Percentiles rank a stretch among this genome's conserved stretches.
Conservation (phyloP, 2,113 vertebrate species). For the Engystomops pustulosus region DNA sequence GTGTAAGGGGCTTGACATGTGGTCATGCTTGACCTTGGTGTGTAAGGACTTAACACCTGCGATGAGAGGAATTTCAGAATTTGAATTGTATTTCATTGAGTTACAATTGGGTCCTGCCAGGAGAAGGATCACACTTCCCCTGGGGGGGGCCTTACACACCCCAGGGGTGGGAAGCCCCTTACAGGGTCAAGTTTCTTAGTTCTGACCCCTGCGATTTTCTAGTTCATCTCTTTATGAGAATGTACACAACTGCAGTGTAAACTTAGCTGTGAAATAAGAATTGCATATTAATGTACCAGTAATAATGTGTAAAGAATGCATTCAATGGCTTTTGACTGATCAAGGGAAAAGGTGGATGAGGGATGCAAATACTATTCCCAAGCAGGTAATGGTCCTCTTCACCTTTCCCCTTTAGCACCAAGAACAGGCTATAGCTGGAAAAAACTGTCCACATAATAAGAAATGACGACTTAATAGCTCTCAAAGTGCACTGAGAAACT, state of each 20-base stretch:
- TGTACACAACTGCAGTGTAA: neutral
- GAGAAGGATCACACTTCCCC: too few species aligned
- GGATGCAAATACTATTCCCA: neutral
- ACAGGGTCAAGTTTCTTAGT: too few species aligned
- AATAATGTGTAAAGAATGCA: neutral
- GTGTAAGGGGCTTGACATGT: too few species aligned
- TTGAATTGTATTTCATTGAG: too few species aligned
- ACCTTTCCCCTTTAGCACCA: constrained; percentile 38
- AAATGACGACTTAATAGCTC: constrained; percentile 54
- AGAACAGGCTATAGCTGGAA: constrained; percentile 55
- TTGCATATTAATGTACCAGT: neutral
- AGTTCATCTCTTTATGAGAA: neutral
- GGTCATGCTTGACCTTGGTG: too few species aligned
- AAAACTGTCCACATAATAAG: constrained; percentile 34
- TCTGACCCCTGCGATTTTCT: too few species aligned
- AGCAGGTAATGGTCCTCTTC: constrained; percentile 32
- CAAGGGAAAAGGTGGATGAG: neutral
- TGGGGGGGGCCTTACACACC: too few species aligned
- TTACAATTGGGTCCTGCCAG: too few species aligned
- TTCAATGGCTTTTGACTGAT: neutral
- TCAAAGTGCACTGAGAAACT: constrained; percentile 59
- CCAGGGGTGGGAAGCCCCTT: too few species aligned
- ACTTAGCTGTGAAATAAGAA: neutral
- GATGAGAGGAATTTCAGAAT: too few species aligned
- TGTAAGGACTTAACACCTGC: too few species aligned